Percentiles rank a stretch among this genome's conserved stretches.
Evolutionary conservation across 1,140 invertebrate species (phyloP).

Genomic region (Aphelenchoides avenae): DNA sequence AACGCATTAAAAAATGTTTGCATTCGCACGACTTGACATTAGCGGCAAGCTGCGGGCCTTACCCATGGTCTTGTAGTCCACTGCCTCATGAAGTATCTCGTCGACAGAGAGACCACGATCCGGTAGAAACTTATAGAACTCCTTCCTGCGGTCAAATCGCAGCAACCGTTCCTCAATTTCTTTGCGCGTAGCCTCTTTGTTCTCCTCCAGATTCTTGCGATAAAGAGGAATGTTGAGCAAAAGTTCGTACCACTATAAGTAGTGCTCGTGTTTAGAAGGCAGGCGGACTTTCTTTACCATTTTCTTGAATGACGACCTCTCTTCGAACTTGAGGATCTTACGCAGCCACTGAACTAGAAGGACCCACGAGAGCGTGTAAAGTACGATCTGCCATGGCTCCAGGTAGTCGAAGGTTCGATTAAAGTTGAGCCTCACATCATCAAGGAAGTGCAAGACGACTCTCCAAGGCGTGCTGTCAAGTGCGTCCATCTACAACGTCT

Average conservation of each 20-base stretch:
- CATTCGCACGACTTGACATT: no score
- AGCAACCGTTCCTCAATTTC: slow-evolving; percentile 41
- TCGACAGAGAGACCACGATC: slow-evolving; percentile 33
- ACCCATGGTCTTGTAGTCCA: slow-evolving; percentile 43
- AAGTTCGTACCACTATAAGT: slow-evolving; percentile 34
- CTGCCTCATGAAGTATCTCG: slow-evolving; percentile 42
- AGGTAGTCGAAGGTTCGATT: slow-evolving; percentile 44
- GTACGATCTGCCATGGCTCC: slow-evolving; percentile 44
- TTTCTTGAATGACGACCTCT: slow-evolving; percentile 24
- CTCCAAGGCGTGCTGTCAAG: slow-evolving; percentile 38
- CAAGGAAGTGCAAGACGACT: slow-evolving; percentile 32
- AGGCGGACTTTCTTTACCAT: slow-evolving; percentile 23
- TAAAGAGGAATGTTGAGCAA: slow-evolving; percentile 23
- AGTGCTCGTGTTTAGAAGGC: neutral
- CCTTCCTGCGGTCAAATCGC: slow-evolving; percentile 23
- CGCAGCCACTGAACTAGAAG: slow-evolving; percentile 44
- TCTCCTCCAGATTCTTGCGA: slow-evolving; percentile 29
- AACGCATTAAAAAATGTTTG: no score
- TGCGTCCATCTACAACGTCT: slow-evolving; percentile 13
- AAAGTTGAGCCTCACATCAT: slow-evolving; percentile 30
- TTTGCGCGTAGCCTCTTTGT: slow-evolving; percentile 19
- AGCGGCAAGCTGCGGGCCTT: no score
- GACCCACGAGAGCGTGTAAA: slow-evolving; percentile 40
- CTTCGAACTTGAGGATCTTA: slow-evolving; percentile 44
- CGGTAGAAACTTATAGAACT: slow-evolving; percentile 45